Evolutionary conservation across 37 sponge, comb jelly and placozoan species (phyloP), one percentile per base, ranked within the genome.

Genomic region (Aplysina aerophoba): DNA sequence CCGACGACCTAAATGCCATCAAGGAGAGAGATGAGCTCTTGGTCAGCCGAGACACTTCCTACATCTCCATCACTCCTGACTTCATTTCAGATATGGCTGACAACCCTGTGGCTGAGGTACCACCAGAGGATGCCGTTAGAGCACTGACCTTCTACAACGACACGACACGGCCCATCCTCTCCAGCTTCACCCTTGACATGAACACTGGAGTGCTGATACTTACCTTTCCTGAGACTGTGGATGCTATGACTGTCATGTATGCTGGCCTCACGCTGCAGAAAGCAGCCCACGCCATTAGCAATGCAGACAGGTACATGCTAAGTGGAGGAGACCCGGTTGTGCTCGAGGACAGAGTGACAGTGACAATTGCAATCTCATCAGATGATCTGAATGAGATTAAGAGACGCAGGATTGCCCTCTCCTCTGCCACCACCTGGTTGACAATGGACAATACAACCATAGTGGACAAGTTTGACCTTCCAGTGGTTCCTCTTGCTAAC

Each of bases 161-260:
- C 85, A 94, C 90, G 20, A 92, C 94, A 25, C 63, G 73, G 4
- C 97, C 97, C 54, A 24, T 90, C 19, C 36, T 97, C 17, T 59
- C 87, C n/a, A 74, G 87, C 31, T 97, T 92, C 85, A 88, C 84
- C 66, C 91, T 97, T n/a, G 93, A 97, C 84, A 94, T 97, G 95
- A 59, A 97, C 68, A 81, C 50, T 17, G 97, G 95, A 4, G 30
- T 92, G 1, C 75, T 97, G 17, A 13, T 84, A 15, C 82, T 94
- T 19, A 82, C 77, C 54, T 97, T 97, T 60, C 89, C 90, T 20
- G 97, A 97, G 80, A 92, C 93, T 15, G 89, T 97, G 33, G 93
- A 94, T 74, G 94, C 90, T 0, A 89, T 87, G 1, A 83, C 92
- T 16, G 53, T 91, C 17, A 91, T 89, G 89, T 97, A 88, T 87